phyloP scores from a whole-genome alignment of 2,888 invertebrate species.

The Cephus pulcher region DNA sequence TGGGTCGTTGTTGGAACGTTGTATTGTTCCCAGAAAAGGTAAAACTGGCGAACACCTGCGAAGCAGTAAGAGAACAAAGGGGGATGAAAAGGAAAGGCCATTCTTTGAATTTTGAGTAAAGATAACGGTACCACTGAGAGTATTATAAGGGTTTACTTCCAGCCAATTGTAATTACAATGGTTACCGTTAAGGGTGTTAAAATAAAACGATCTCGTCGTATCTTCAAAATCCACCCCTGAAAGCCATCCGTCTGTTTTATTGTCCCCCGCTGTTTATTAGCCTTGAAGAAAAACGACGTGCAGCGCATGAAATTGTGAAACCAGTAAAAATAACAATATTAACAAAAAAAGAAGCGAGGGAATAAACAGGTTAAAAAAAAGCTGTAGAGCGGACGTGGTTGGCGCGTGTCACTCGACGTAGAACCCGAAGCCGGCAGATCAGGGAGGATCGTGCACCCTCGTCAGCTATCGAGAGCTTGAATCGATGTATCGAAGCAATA shows the following conservation, averaged over 20 bases:
- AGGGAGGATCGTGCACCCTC: slow-evolving; percentile 3
- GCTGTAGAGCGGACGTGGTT: background rate
- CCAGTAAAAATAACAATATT: background rate
- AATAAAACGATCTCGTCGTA: background rate
- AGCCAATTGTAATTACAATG: background rate
- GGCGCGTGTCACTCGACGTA: slow-evolving; percentile 1
- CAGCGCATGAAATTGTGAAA: background rate
- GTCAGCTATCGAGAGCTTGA: slow-evolving; percentile 4
- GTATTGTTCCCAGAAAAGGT: background rate
- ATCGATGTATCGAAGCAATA: slow-evolving; percentile 8
- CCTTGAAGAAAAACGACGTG: background rate
- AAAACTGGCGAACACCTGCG: background rate
- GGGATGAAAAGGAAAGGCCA: background rate
- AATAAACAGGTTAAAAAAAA: background rate
- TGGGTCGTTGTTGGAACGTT: background rate
- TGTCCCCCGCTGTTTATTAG: background rate
- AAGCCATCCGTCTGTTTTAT: background rate
- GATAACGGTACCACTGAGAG: background rate
- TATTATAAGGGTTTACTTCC: background rate
- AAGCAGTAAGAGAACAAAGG: background rate
- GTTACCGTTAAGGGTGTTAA: background rate
- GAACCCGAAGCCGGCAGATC: background rate
- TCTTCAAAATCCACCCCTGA: background rate
- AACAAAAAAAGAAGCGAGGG: background rate
- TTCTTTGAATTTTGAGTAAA: background rate